Percentiles rank a stretch among this genome's conserved stretches.
phyloP scores from a whole-genome alignment of 2,113 vertebrate genomes.

The Leucopternis melanops region DNA sequence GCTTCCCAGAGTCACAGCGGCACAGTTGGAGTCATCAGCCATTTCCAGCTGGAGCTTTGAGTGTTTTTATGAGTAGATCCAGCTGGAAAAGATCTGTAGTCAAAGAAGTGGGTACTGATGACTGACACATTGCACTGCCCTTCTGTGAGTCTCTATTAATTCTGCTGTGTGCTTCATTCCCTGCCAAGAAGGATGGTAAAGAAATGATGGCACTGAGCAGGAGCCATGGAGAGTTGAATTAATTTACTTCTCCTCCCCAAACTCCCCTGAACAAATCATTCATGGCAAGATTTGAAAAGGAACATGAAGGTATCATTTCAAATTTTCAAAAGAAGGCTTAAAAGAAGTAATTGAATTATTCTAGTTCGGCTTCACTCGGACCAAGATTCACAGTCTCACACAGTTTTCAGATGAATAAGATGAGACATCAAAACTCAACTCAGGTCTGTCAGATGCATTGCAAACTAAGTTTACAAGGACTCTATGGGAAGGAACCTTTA shows the following conservation, averaged over 20 bases:
- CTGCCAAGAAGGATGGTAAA: neutral
- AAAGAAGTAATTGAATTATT: neutral
- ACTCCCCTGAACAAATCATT: conserved; percentile 12
- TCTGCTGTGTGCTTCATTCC: neutral
- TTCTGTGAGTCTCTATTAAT: neutral
- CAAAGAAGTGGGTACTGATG: neutral
- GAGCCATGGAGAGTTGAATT: conserved; percentile 6
- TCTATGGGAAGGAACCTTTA: neutral
- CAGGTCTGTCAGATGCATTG: neutral
- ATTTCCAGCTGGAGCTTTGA: conserved; percentile 8
- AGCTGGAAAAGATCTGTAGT: conserved; percentile 30
- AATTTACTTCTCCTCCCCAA: neutral
- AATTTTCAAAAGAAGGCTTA: neutral
- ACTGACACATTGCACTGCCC: neutral
- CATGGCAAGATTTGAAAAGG: neutral
- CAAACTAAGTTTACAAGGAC: neutral
- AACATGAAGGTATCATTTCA: neutral
- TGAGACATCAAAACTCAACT: neutral
- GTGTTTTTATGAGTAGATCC: neutral
- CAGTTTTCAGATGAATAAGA: neutral
- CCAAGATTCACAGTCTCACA: neutral
- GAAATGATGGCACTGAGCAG: neutral
- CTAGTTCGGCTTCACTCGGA: neutral
- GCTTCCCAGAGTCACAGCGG: neutral
- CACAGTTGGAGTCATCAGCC: neutral